Evolutionary conservation across 2,888 invertebrate species (phyloP).

Genomic region (Sinotaia quadrata): DNA sequence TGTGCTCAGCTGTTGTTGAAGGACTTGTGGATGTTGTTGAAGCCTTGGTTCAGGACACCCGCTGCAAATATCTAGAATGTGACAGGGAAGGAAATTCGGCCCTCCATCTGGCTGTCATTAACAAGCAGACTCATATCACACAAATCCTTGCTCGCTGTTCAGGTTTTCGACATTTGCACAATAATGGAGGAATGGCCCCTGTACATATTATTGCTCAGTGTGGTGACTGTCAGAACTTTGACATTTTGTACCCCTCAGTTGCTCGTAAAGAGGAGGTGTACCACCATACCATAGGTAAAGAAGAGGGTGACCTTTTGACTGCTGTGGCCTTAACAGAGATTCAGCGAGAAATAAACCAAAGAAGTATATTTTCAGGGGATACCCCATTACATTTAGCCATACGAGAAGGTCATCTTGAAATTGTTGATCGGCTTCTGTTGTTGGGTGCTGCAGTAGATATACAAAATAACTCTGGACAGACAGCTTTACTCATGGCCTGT

Average conservation of each 20-base stretch:
- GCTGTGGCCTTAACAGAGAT: slow-evolving; percentile 10
- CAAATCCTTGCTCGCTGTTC: slow-evolving; percentile 16
- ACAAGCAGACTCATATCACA: slow-evolving; percentile 8
- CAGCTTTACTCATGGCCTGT: slow-evolving; percentile 48
- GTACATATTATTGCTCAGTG: slow-evolving; percentile 34
- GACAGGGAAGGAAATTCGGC: slow-evolving; percentile 11
- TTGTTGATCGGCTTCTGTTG: slow-evolving; percentile 46
- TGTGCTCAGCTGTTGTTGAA: slow-evolving; percentile 21
- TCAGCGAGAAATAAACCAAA: slow-evolving; percentile 33
- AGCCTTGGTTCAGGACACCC: slow-evolving; percentile 14
- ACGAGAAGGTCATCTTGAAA: slow-evolving; percentile 42
- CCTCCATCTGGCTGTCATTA: slow-evolving; percentile 15
- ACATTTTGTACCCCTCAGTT: slow-evolving; percentile 25
- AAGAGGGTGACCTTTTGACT: neutral
- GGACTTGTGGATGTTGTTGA: slow-evolving; percentile 10
- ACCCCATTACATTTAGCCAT: slow-evolving; percentile 46
- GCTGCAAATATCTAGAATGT: neutral
- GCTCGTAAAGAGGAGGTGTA: neutral
- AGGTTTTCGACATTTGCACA: slow-evolving; percentile 7
- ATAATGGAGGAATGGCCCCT: slow-evolving; percentile 10
- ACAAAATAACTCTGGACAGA: slow-evolving; percentile 46
- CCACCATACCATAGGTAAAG: slow-evolving; percentile 5
- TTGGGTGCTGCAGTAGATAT: slow-evolving; percentile 52
- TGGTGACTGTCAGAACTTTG: slow-evolving; percentile 37
- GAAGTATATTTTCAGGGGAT: slow-evolving; percentile 20